These are phyloP conservation scores for Seira sanloemensis DNA, from an alignment of 2,888 invertebrate species.

Conservation along the genomic window DNA sequence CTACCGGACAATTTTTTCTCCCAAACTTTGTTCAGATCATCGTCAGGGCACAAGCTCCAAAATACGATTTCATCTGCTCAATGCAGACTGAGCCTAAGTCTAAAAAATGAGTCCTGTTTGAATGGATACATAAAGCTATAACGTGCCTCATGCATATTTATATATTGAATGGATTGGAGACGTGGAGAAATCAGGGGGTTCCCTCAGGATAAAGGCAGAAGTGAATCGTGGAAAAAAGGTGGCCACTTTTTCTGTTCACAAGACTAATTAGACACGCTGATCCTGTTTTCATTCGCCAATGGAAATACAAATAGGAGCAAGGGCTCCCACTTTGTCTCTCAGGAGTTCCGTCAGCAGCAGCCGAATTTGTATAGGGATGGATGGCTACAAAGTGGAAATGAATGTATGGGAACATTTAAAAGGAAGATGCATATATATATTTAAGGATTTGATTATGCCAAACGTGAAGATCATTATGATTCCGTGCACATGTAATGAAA, in stretches of 20 bases:
- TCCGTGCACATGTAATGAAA: too few relatives aligned
- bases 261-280: constrained; percentile 70
- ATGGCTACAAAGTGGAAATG: not conserved
- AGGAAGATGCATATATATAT: too few relatives aligned
- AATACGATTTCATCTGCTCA: constrained; percentile 44
- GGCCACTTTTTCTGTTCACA: constrained; percentile 66
- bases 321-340: constrained; percentile 2
- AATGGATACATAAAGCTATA: constrained; percentile 9
- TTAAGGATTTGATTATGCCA: too few relatives aligned
- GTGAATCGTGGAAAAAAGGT: constrained; percentile 45
- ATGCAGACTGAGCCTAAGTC: not conserved
- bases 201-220: constrained; percentile 30
- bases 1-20: constrained; percentile 67
- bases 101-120: too few relatives aligned
- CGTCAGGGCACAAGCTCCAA: constrained; percentile 54
- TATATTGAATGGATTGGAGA: constrained; percentile 14
- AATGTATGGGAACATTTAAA: constrained; percentile 1
- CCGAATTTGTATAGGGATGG: not conserved
- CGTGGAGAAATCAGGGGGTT: constrained; percentile 1
- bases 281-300: constrained; percentile 65
- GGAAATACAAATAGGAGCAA: constrained; percentile 47
- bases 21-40: constrained; percentile 29
- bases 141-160: not conserved
- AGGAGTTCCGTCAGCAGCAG: too few relatives aligned
- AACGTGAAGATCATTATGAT: too few relatives aligned